Conservation (phyloP, 2,113 vertebrate genomes). For the Callipepla californica region DNA sequence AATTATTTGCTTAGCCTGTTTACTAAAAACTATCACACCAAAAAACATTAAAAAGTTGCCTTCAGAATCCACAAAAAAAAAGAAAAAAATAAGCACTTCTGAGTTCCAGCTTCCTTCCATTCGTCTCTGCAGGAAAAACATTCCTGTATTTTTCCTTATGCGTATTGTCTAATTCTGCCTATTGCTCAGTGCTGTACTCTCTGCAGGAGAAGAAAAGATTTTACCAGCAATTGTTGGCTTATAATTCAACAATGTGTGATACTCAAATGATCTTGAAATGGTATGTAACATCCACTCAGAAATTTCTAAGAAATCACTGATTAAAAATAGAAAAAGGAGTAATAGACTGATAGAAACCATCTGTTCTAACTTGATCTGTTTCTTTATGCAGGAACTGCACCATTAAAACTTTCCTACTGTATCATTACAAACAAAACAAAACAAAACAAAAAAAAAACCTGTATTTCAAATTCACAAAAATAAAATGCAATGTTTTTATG, state of each 20-base stretch:
- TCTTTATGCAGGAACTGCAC: background rate
- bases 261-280: background rate
- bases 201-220: background rate
- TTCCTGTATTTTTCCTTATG: background rate
- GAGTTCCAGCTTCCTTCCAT: background rate
- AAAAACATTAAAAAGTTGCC: background rate
- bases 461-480: background rate
- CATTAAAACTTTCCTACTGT: background rate
- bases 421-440: background rate
- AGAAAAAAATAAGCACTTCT: background rate
- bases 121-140: background rate
- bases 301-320: background rate
- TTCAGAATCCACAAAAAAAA: background rate
- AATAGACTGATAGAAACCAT: background rate
- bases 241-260: background rate
- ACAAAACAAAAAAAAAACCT: no score
- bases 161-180: background rate
- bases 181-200: background rate
- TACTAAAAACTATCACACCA: background rate
- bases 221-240: background rate
- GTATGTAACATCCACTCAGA: background rate
- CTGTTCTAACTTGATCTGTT: background rate
- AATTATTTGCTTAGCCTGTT: background rate
- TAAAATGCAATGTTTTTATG: accelerated
- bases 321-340: background rate